Conservation (phyloP, 1,140 invertebrate species). For the Trichonephila clavipes region DNA sequence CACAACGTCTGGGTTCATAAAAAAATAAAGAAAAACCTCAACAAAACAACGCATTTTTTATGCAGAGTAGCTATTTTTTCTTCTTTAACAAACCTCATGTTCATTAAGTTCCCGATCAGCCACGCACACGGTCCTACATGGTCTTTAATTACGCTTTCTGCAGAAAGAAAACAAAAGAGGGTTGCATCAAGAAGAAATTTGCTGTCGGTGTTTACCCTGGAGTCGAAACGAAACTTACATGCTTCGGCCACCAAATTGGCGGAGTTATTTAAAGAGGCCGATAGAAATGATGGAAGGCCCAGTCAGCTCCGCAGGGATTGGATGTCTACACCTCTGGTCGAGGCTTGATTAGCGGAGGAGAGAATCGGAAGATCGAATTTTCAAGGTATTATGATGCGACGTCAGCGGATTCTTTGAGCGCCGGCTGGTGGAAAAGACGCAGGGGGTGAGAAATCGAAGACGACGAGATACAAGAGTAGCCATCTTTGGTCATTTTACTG, state of each 20-base stretch:
- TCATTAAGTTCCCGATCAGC: not conserved
- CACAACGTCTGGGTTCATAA: not conserved
- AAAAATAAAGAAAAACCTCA: not conserved
- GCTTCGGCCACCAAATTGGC: constrained; percentile 26
- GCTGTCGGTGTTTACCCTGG: constrained; percentile 5
- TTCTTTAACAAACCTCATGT: not conserved
- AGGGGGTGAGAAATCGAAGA: not conserved
- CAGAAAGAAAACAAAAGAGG: not conserved
- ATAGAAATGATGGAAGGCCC: not conserved
- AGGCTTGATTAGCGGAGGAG: constrained; percentile 42
- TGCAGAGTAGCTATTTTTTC: not conserved
- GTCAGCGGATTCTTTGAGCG: constrained; percentile 12
- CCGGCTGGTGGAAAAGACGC: not conserved
- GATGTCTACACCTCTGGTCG: constrained; percentile 25
- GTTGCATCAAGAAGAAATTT: not conserved
- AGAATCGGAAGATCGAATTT: constrained; percentile 41
- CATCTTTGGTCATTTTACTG: not conserved
- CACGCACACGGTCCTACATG: not conserved
- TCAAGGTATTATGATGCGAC: constrained; percentile 34
- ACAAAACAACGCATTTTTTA: not conserved
- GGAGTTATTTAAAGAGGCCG: constrained; percentile 22
- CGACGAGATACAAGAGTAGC: not conserved
- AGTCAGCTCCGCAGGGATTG: constrained; percentile 35
- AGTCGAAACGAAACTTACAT: constrained; percentile 8
- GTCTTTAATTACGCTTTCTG: not conserved